Evolutionary conservation across 2,888 invertebrate genomes (phyloP), one percentile per base, ranked within the genome.

Genomic region (Lasioglossum oenotherae): DNA sequence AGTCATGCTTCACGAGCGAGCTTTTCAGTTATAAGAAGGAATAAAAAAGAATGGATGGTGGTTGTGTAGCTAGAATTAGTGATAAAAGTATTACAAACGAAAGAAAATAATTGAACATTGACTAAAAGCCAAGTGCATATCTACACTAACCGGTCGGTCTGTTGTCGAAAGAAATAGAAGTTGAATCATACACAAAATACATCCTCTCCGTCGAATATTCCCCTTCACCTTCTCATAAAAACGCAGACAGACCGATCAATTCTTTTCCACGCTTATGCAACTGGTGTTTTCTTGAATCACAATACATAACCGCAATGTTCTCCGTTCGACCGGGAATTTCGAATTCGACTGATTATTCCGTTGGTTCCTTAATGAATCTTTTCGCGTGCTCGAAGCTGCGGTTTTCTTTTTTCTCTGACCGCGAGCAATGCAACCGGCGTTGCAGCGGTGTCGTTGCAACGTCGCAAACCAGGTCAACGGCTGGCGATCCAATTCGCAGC

Each of bases 401-500:
- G 46, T 16, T 69, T 77, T 71, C 57, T 46, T 35, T 71, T 71
- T 38, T 64, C 60, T 64, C 16, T 64, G 60, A 27, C 14, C 14
- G 27, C 27, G 74, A 49, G 27, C 2, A 53, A 49, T 44, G 69
- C 49, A 44, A 64, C 35, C 4, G n/a, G 8, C 4, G n/a, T 12
- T 44, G 23, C 53, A 10, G 10, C 53, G 57, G 41, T 14, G 44
- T 74, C 53, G 44, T 57, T 64, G n/a, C 6, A 23, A 35, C 38
- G 35, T 12, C 1, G 0, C 0, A 23, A 85, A 84, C 27, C 49
- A 75, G 84, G 84, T 76, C 74, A 75, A 75, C 46, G 53, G 8
- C 46, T n/a, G 31, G 10, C 31, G 57, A 16, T 16, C 27, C 64
- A 12, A 4, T 16, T n/a, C n/a, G 31, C 57, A 41, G 4, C 2